phyloP scores from a whole-genome alignment of 2,888 invertebrate genomes.

The Cordilura impudica region DNA sequence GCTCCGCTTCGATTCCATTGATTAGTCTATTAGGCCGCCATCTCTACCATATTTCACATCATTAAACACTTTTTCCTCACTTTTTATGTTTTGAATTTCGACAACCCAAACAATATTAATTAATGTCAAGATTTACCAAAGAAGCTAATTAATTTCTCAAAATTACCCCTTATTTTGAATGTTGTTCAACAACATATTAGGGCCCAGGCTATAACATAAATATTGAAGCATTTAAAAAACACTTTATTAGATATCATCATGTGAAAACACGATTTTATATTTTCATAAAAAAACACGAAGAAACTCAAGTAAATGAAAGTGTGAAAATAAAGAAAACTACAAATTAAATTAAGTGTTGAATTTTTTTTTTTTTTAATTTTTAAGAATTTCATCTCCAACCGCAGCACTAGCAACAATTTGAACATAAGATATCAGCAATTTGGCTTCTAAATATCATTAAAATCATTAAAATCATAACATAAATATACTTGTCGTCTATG shows the following conservation, averaged over 20 bases:
- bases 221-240: conserved; percentile 37
- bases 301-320: conserved; percentile 3
- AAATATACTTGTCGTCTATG: conserved; percentile 74
- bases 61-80: conserved; percentile 10
- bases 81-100: conserved; percentile 18
- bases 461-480: conserved; percentile 74
- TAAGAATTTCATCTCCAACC: not conserved
- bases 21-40: conserved; percentile 33
- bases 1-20: conserved; percentile 19
- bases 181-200: not conserved
- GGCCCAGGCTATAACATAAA: conserved; percentile 38
- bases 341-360: conserved; percentile 45
- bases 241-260: conserved; percentile 48
- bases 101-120: conserved; percentile 49
- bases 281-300: not conserved
- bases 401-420: conserved; percentile 25
- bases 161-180: not conserved
- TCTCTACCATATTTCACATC: conserved; percentile 40
- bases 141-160: conserved; percentile 25
- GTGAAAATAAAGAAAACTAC: conserved; percentile 43
- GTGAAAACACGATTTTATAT: conserved; percentile 16
- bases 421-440: conserved; percentile 54
- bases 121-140: conserved; percentile 36
- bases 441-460: conserved; percentile 69
- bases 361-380: too few relatives aligned